Conservation (phyloP, 2,797 vertebrate genomes). For the Liparis tanakae region DNA sequence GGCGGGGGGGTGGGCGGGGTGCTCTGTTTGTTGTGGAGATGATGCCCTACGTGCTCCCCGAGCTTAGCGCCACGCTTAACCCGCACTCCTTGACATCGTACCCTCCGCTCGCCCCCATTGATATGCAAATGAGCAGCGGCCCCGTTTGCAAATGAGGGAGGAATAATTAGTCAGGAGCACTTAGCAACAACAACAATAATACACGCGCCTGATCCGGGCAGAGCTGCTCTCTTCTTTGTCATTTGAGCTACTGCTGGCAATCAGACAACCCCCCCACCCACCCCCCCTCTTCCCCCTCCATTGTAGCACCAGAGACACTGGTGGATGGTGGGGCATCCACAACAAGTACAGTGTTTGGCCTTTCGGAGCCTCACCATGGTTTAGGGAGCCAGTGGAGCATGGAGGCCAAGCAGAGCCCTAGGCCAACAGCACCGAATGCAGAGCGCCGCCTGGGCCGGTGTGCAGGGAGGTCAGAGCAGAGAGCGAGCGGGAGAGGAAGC, state of each 20-base stretch:
- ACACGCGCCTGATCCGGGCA: conserved; percentile 78
- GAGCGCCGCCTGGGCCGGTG: conserved; percentile 67
- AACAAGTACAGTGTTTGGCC: conserved; percentile 80
- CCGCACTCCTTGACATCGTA: conserved; percentile 72
- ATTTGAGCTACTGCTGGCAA: conserved; percentile 82
- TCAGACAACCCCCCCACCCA: conserved; percentile 65
- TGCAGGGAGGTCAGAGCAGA: conserved; percentile 70
- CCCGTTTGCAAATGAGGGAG: conserved; percentile 85
- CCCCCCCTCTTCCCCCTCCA: conserved; percentile 6
- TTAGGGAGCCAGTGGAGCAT: conserved; percentile 73
- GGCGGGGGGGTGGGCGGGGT: conserved; percentile 8
- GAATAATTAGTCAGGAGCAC: conserved; percentile 86
- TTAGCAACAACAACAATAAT: conserved; percentile 85
- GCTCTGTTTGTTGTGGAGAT: conserved; percentile 81
- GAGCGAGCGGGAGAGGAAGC: conserved; percentile 68
- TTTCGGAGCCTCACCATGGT: conserved; percentile 74
- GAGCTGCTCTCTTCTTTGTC: conserved; percentile 80
- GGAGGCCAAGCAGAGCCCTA: conserved; percentile 78
- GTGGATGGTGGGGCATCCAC: conserved; percentile 77
- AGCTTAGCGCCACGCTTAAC: conserved; percentile 82
- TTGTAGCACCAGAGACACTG: conserved; percentile 65
- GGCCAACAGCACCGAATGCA: conserved; percentile 75
- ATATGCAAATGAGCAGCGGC: conserved; percentile 81
- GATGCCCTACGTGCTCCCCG: conserved; percentile 71
- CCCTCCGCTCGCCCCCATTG: conserved; percentile 72